Evolutionary conservation across 2,797 vertebrate genomes (phyloP).

Genomic region (Adelosebastes latens): DNA sequence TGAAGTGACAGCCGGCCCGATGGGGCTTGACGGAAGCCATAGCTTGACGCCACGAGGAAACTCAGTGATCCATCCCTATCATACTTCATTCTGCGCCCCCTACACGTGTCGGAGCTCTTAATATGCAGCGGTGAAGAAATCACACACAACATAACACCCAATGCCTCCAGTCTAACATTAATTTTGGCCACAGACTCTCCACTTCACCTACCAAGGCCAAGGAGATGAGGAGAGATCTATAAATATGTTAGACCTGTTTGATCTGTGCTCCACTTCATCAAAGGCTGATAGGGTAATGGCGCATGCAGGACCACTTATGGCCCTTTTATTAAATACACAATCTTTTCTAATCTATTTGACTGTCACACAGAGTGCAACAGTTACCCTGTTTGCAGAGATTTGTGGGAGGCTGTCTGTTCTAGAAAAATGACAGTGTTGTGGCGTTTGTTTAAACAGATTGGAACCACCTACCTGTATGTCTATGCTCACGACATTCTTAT

Average conservation of each 20-base stretch:
- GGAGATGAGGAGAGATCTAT: conserved; percentile 34
- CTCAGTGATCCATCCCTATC: conserved; percentile 59
- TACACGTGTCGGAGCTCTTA: conserved; percentile 22
- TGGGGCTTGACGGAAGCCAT: conserved; percentile 58
- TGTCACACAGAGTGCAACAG: conserved; percentile 8
- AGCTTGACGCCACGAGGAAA: conserved; percentile 41
- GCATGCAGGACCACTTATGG: conserved; percentile 39
- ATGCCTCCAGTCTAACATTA: conserved; percentile 16
- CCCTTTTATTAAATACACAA: conserved; percentile 39
- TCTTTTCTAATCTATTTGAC: conserved; percentile 35
- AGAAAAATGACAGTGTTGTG: background rate
- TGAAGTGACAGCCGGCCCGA: conserved; percentile 69
- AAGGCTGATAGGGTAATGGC: conserved; percentile 35
- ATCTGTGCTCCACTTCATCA: conserved; percentile 52
- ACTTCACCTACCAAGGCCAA: conserved; percentile 11
- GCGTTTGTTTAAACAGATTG: background rate
- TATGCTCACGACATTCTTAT: background rate
- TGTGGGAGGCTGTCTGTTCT: background rate
- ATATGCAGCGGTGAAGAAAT: conserved; percentile 29
- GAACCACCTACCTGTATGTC: conserved; percentile 14
- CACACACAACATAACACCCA: conserved; percentile 12
- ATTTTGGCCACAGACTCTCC: conserved; percentile 19
- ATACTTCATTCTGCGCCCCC: conserved; percentile 36
- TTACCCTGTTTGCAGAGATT: conserved; percentile 10
- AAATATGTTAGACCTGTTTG: conserved; percentile 39